phyloP scores from a whole-genome alignment of 2,888 invertebrate genomes.

The Epinotia bilunana region DNA sequence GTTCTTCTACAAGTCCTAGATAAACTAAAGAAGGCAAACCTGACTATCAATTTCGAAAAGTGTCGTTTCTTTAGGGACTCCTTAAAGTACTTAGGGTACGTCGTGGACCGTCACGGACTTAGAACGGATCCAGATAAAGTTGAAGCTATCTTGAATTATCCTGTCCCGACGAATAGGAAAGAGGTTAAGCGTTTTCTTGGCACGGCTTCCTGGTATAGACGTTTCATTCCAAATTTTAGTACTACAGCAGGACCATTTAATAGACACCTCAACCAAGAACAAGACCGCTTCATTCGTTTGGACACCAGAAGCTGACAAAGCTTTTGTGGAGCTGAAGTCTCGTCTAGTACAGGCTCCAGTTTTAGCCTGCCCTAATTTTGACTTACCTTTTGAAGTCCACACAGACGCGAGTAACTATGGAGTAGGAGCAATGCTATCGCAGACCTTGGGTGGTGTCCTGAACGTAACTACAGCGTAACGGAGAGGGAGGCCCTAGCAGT shows the following conservation, averaged over 20 bases:
- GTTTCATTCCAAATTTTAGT: not conserved
- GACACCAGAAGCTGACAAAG: conserved; percentile 42
- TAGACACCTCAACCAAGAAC: conserved; percentile 40
- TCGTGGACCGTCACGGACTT: conserved; percentile 44
- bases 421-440: conserved; percentile 13
- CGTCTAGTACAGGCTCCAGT: conserved; percentile 31
- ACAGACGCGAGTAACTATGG: conserved; percentile 17
- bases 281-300: conserved; percentile 43
- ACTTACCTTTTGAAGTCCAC: conserved; percentile 29
- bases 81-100: conserved; percentile 46
- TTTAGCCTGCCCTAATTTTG: conserved; percentile 28
- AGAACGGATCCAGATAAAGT: conserved; percentile 47
- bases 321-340: conserved; percentile 43
- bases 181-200: not conserved
- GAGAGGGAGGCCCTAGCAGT: too few relatives aligned
- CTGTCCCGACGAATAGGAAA: conserved; percentile 37
- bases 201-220: not conserved
- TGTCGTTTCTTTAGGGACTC: conserved; percentile 40
- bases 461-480: too few relatives aligned
- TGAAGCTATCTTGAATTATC: conserved; percentile 45
- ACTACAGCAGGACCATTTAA: not conserved
- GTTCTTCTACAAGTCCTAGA: conserved; percentile 45
- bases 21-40: too few relatives aligned
- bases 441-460: not conserved
- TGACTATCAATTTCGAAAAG: too few relatives aligned